Conservation (phyloP, 2,888 invertebrate genomes). For the Drosophila nr. perissopoda region DNA sequence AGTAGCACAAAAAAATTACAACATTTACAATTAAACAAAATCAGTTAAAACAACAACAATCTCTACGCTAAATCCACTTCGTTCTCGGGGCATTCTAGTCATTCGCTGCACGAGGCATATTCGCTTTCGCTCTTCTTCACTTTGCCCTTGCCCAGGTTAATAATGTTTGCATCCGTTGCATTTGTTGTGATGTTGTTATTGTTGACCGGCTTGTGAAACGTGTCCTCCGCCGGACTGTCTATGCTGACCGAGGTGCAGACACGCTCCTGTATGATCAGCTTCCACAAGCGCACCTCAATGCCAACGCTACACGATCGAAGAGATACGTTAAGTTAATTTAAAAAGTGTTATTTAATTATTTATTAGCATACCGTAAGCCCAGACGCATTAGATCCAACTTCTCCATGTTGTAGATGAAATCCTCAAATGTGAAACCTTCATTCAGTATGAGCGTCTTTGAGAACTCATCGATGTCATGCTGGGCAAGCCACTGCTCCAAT, state of each 20-base stretch:
- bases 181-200: slow-evolving; percentile 65
- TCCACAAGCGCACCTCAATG: slow-evolving; percentile 93
- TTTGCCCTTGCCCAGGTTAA: slow-evolving; percentile 54
- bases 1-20: slow-evolving; percentile 49
- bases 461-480: slow-evolving; percentile 89
- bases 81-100: slow-evolving; percentile 41
- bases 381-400: slow-evolving; percentile 93
- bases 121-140: slow-evolving; percentile 80
- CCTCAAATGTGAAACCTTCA: slow-evolving; percentile 92
- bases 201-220: slow-evolving; percentile 59
- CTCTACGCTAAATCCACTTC: slow-evolving; percentile 28
- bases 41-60: slow-evolving; percentile 62
- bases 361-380: slow-evolving; percentile 89
- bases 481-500: slow-evolving; percentile 90
- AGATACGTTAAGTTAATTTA: neutral
- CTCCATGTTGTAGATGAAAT: slow-evolving; percentile 91
- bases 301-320: slow-evolving; percentile 86
- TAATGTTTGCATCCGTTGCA: slow-evolving; percentile 48
- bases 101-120: slow-evolving; percentile 84
- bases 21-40: slow-evolving; percentile 70
- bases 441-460: slow-evolving; percentile 89
- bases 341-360: neutral
- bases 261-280: slow-evolving; percentile 87
- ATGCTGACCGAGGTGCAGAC: slow-evolving; percentile 59
- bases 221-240: slow-evolving; percentile 55